Conservation (phyloP, 1,140 invertebrate species). For the Hyposmocoma kahamanoa region DNA sequence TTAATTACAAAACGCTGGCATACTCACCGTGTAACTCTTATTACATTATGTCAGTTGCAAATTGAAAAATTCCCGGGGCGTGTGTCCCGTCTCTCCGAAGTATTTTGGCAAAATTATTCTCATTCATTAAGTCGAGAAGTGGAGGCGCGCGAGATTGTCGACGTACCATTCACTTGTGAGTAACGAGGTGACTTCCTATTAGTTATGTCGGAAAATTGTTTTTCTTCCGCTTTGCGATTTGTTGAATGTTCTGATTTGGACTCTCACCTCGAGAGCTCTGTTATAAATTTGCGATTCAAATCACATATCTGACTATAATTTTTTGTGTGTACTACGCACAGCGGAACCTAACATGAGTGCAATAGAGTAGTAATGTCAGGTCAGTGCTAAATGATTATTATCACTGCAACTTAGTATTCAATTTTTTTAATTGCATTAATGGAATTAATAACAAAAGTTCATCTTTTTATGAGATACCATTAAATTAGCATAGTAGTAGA, state of each 20-base stretch:
- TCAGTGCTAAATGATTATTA: too few relatives aligned
- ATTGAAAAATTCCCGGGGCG: conserved; percentile 72
- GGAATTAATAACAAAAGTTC: too few relatives aligned
- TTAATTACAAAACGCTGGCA: conserved; percentile 67
- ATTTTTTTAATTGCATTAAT: too few relatives aligned
- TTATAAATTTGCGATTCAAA: not conserved
- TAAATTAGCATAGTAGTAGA: too few relatives aligned
- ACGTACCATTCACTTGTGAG: conserved; percentile 63
- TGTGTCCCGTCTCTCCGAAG: conserved; percentile 69
- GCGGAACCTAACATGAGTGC: too few relatives aligned
- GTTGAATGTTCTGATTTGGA: not conserved
- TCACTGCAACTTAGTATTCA: too few relatives aligned
- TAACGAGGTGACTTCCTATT: conserved; percentile 70
- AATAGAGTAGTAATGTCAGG: too few relatives aligned
- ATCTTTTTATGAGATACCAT: too few relatives aligned
- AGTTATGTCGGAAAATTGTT: conserved; percentile 64
- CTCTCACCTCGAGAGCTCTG: not conserved
- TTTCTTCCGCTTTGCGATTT: conserved; percentile 40
- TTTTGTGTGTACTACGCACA: too few relatives aligned
- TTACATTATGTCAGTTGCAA: conserved; percentile 72
- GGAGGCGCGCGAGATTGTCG: conserved; percentile 60
- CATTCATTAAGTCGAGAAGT: conserved; percentile 69
- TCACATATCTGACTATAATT: too few relatives aligned
- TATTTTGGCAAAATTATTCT: conserved; percentile 72
- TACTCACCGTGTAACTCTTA: conserved; percentile 69